Evolutionary conservation across 2,888 invertebrate genomes (phyloP).

Genomic region (Cantharis lateralis): DNA sequence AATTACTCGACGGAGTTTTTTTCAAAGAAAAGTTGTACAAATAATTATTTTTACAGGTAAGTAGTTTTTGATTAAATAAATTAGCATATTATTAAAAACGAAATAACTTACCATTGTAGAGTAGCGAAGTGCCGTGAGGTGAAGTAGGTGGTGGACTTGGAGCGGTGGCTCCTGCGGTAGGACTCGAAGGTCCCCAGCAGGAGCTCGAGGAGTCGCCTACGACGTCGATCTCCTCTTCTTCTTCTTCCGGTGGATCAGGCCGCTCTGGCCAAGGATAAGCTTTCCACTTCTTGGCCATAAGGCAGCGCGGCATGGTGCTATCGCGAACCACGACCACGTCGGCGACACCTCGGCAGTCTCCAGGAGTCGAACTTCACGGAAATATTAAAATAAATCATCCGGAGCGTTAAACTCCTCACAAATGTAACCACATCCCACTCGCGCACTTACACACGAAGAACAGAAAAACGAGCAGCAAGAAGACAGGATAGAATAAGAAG

Average conservation of each 20-base stretch:
- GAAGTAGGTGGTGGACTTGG: slow-evolving; percentile 74
- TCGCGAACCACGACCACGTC: slow-evolving; percentile 60
- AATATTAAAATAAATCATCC: slow-evolving; percentile 31
- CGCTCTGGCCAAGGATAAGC: slow-evolving; percentile 78
- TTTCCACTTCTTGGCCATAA: slow-evolving; percentile 97
- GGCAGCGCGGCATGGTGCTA: slow-evolving; percentile 88
- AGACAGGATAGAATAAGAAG: slow-evolving; percentile 48
- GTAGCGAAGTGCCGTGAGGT: slow-evolving; percentile 71
- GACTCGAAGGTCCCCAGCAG: slow-evolving; percentile 76
- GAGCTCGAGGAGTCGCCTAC: slow-evolving; percentile 69
- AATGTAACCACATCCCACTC: slow-evolving; percentile 32
- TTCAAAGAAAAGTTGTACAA: background rate
- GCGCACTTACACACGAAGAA: slow-evolving; percentile 36
- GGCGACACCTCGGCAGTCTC: slow-evolving; percentile 50
- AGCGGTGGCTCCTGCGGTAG: slow-evolving; percentile 76
- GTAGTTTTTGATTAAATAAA: background rate
- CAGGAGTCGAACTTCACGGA: slow-evolving; percentile 29
- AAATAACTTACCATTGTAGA: slow-evolving; percentile 73
- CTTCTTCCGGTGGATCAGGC: slow-evolving; percentile 52
- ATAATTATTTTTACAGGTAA: background rate
- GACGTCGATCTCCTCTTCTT: slow-evolving; percentile 84
- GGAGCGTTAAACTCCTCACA: slow-evolving; percentile 26
- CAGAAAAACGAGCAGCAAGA: slow-evolving; percentile 46
- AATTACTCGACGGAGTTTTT: background rate
- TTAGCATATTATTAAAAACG: background rate